Conservation (phyloP, 2,797 vertebrate genomes). For the Pelodytes ibericus region DNA sequence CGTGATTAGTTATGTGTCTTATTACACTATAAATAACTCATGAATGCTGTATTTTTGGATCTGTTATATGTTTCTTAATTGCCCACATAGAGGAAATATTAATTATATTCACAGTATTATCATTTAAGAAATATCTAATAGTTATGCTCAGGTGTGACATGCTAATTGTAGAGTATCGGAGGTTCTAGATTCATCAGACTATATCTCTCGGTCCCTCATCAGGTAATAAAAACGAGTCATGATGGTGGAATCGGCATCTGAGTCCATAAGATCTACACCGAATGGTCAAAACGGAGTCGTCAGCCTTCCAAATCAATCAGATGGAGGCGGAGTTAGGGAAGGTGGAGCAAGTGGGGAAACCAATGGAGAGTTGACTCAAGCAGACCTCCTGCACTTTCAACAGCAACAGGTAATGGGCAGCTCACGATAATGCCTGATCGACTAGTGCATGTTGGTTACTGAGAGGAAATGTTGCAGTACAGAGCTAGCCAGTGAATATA, state of each 20-base stretch:
- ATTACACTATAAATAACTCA: too few species aligned
- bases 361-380: slow-evolving; percentile 93
- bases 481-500: too few species aligned
- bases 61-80: too few species aligned
- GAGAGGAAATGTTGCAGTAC: too few species aligned
- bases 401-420: slow-evolving; percentile 89
- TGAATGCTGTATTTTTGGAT: too few species aligned
- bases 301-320: slow-evolving; percentile 91
- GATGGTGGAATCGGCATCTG: slow-evolving; percentile 99
- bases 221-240: slow-evolving; percentile 85
- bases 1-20: neutral
- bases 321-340: slow-evolving; percentile 81
- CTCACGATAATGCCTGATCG: neutral
- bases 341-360: slow-evolving; percentile 82
- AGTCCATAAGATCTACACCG: slow-evolving; percentile 96
- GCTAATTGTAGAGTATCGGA: neutral
- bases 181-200: neutral
- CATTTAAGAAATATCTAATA: too few species aligned
- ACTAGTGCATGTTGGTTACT: neutral
- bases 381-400: slow-evolving; percentile 95
- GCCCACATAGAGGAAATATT: too few species aligned
- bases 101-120: too few species aligned
- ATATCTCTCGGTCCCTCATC: neutral
- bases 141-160: too few species aligned
- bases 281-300: slow-evolving; percentile 95